These are phyloP conservation scores for Drosophila parthenogenetica DNA, from an alignment of 2,888 invertebrate species.

Conservation along the genomic window DNA sequence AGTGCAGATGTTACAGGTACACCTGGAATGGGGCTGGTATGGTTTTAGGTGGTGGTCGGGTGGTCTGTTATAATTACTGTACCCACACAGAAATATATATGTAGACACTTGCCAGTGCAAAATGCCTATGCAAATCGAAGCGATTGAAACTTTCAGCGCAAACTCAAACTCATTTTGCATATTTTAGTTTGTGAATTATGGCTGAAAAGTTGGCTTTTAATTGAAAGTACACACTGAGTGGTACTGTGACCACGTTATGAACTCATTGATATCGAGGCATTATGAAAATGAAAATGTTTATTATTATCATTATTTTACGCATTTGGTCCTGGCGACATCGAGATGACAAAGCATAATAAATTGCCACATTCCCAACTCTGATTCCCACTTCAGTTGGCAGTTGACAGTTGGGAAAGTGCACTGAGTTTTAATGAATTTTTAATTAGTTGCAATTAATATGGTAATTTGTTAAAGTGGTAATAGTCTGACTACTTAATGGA, in stretches of 20 bases:
- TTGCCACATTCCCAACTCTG: slow-evolving; percentile 40
- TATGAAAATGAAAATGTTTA: slow-evolving; percentile 75
- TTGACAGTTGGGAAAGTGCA: slow-evolving; percentile 30
- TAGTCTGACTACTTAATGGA: slow-evolving; percentile 17
- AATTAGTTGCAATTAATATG: slow-evolving; percentile 83
- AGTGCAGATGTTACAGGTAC: slow-evolving; percentile 72
- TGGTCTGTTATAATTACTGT: slow-evolving; percentile 51
- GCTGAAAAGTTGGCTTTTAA: slow-evolving; percentile 78
- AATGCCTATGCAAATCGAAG: slow-evolving; percentile 60
- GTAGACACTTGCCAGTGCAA: slow-evolving; percentile 9
- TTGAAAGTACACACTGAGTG: slow-evolving; percentile 74
- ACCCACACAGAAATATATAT: slow-evolving; percentile 7
- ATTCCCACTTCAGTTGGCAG: slow-evolving; percentile 19
- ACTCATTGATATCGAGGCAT: slow-evolving; percentile 78
- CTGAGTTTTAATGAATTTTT: slow-evolving; percentile 78
- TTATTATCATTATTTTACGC: slow-evolving; percentile 77
- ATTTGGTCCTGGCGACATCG: slow-evolving; percentile 60
- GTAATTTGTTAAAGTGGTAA: slow-evolving; percentile 76
- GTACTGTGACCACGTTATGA: slow-evolving; percentile 55
- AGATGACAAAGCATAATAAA: slow-evolving; percentile 81
- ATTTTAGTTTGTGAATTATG: slow-evolving; percentile 80
- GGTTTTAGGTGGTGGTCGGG: not conserved
- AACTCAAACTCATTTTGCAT: slow-evolving; percentile 63
- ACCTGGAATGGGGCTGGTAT: slow-evolving; percentile 21
- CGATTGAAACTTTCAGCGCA: slow-evolving; percentile 67